Conservation (phyloP, 2,888 invertebrate genomes). For the Scrobipalpa costella region DNA sequence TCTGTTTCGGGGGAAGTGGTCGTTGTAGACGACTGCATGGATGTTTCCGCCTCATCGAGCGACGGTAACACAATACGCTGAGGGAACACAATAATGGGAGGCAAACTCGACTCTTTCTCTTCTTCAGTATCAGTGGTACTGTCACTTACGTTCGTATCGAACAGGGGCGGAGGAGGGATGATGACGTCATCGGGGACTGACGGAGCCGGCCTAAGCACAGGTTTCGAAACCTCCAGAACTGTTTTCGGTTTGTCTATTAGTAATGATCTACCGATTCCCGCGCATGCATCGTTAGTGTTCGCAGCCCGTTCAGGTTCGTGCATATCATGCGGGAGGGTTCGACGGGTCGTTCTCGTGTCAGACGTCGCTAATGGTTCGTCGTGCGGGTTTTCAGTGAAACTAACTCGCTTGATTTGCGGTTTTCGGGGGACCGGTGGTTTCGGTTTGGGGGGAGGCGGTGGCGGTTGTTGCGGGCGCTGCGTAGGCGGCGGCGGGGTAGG, state of each 20-base stretch:
- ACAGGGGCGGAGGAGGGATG: conserved; percentile 76
- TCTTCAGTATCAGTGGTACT: conserved; percentile 52
- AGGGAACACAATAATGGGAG: conserved; percentile 68
- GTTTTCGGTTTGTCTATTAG: conserved; percentile 65
- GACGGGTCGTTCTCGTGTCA: conserved; percentile 48
- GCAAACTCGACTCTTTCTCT: conserved; percentile 51
- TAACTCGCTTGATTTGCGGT: conserved; percentile 77
- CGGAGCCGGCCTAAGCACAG: conserved; percentile 56
- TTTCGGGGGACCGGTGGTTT: conserved; percentile 76
- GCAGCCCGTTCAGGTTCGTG: conserved; percentile 53
- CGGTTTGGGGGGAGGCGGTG: conserved; percentile 65
- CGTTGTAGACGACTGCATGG: conserved; percentile 70
- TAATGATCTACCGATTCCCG: conserved; percentile 61
- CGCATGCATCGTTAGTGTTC: conserved; percentile 76
- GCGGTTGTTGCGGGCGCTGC: conserved; percentile 50
- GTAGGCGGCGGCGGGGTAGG: conserved; percentile 45
- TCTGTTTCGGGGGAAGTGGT: conserved; percentile 70
- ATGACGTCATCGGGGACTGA: conserved; percentile 71
- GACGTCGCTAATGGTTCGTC: conserved; percentile 45
- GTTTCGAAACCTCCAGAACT: conserved; percentile 57
- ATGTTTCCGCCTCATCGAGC: conserved; percentile 69
- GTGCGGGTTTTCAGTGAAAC: conserved; percentile 68
- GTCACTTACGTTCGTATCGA: conserved; percentile 72
- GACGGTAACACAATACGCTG: conserved; percentile 67
- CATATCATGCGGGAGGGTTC: conserved; percentile 57